Evolutionary conservation across 2,113 vertebrate genomes (phyloP).

Genomic region (Boleophthalmus pectinirostris): DNA sequence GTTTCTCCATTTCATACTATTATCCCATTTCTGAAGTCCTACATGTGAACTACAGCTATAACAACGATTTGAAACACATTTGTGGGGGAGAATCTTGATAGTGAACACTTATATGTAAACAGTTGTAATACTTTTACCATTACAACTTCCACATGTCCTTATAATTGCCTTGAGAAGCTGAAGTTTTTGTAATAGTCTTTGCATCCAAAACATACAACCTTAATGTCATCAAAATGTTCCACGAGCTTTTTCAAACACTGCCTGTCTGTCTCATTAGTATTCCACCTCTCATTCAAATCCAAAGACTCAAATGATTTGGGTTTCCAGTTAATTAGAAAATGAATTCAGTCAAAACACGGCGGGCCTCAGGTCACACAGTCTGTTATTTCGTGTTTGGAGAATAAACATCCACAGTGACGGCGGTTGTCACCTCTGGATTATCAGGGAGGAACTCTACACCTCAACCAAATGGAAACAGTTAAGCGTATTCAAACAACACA

Average conservation of each 20-base stretch:
- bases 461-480: conserved; percentile 47
- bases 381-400: conserved; percentile 18
- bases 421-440: conserved; percentile 36
- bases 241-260: not conserved
- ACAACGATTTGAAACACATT: too few relatives aligned
- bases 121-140: too few relatives aligned
- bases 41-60: too few relatives aligned
- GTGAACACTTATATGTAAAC: too few relatives aligned
- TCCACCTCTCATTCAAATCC: conserved; percentile 39
- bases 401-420: conserved; percentile 41
- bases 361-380: conserved; percentile 42
- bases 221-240: conserved; percentile 10
- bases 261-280: conserved; percentile 40
- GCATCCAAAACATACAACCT: not conserved
- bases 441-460: conserved; percentile 44
- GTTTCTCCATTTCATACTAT: too few relatives aligned
- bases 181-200: not conserved
- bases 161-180: not conserved
- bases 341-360: conserved; percentile 51
- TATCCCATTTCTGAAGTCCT: too few relatives aligned
- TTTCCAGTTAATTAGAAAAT: conserved; percentile 57
- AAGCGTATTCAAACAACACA: conserved; percentile 48
- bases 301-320: conserved; percentile 42
- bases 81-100: too few relatives aligned
- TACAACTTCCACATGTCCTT: too few relatives aligned